Base-by-base conservation (phyloP, 2,113 vertebrate genomes). In the Syngnathoides biaculeatus region DNA sequence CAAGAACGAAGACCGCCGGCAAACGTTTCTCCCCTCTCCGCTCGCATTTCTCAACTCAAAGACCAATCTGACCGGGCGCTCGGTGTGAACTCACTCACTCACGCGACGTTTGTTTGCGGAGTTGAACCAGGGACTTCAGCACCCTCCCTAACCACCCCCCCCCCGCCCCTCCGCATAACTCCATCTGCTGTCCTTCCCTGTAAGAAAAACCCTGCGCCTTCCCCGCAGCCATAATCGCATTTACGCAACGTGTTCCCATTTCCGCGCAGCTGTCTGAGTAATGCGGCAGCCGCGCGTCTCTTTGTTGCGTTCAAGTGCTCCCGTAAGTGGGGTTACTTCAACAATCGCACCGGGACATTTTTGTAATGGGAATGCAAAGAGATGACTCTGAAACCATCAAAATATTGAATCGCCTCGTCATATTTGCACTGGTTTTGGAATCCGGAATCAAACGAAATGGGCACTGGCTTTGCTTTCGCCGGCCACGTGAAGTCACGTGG, bases 91-190 rank as follows among this genome's bases (percentile, higher is more conserved):
- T 43, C 8, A 43, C 5, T 47, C 8, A 43, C 5, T 47, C 4
- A 47, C 14, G 4, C 6, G 43, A 47, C 43, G 19, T 15, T 47
- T 19, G 19, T 15, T 47, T 19, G 20, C 19, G 47, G 12, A 50
- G 19, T n/a, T n/a, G n/a, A n/a, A n/a, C n/a, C n/a, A n/a, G n/a
- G n/a, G 30, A 35, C 30, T 35, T 35, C 30, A 35, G 30, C n/a
- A n/a, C n/a, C n/a, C n/a, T n/a, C n/a, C n/a, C n/a, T n/a, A n/a
- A n/a, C n/a, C n/a, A n/a, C n/a, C n/a, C n/a, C n/a, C n/a, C n/a
- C n/a, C n/a, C n/a, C 3, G 42, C 24, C 79, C 77, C 73, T 83
- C 73, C 75, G 80, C 78, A 69, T 72, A 56, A 77, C 68, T 68
- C 67, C 58, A 65, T 75, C 67, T 43, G 69, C 60, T 67, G 35